phyloP scores from a whole-genome alignment of 2,888 invertebrate genomes.

The Agelastica alni region DNA sequence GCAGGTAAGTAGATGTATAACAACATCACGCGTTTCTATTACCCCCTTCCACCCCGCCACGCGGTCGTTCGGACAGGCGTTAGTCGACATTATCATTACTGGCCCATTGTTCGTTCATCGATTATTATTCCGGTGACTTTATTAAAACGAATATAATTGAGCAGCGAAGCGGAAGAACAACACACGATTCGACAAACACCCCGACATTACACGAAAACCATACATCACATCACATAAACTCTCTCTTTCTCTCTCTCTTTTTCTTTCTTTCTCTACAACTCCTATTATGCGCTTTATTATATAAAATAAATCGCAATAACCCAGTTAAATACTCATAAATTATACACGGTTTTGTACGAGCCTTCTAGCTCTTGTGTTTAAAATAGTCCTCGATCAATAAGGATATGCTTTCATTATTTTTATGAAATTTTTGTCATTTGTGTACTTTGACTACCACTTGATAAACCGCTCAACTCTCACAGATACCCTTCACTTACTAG shows the following conservation, averaged over 20 bases:
- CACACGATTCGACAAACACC: slow-evolving; percentile 18
- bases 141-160: slow-evolving; percentile 25
- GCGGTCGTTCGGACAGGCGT: neutral
- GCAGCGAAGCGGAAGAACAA: slow-evolving; percentile 25
- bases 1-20: neutral
- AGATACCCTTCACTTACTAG: no score
- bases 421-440: no score
- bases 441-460: no score
- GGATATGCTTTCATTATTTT: no score
- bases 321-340: neutral
- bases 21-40: neutral
- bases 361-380: no score
- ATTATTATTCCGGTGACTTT: slow-evolving; percentile 24
- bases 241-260: neutral
- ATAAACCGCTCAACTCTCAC: no score
- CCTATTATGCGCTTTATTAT: neutral
- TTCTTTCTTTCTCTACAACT: neutral
- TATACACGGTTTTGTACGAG: no score
- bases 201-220: slow-evolving; percentile 10
- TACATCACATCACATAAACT: slow-evolving; percentile 9
- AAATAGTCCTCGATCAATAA: no score
- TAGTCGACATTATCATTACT: slow-evolving; percentile 3
- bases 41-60: neutral
- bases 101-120: slow-evolving; percentile 10
- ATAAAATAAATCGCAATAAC: neutral